phyloP scores from a whole-genome alignment of 2,797 vertebrate species.

The Emydoidea blandingii region DNA sequence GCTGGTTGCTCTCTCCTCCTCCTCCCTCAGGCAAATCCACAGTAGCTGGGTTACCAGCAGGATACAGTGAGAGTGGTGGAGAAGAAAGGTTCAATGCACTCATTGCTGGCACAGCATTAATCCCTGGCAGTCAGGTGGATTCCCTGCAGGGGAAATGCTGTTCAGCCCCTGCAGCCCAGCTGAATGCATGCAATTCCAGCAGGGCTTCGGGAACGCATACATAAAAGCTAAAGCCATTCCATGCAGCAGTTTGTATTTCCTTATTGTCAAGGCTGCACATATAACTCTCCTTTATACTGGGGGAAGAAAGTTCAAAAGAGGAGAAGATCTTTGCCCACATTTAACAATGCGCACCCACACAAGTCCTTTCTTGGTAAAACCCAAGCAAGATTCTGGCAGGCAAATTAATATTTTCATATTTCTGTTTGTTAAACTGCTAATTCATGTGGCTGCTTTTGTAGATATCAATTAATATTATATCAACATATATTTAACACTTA shows the following conservation, averaged over 20 bases:
- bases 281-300: not conserved
- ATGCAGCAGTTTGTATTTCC: not conserved
- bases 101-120: rapidly evolving
- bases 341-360: not conserved
- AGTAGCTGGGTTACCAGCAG: too few relatives aligned
- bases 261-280: not conserved
- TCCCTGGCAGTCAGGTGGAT: not conserved
- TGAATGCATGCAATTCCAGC: not conserved
- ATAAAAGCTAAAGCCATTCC: not conserved
- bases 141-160: not conserved
- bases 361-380: not conserved
- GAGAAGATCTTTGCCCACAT: not conserved
- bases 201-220: not conserved
- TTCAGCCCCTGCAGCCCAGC: rapidly evolving
- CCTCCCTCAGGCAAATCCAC: not conserved
- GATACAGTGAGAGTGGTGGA: not conserved
- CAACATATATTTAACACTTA: conserved; percentile 22
- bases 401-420: not conserved
- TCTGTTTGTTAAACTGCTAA: not conserved
- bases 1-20: not conserved
- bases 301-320: rapidly evolving
- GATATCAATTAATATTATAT: conserved; percentile 29
- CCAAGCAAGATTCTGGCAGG: not conserved
- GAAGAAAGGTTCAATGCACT: rapidly evolving
- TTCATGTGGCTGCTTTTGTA: not conserved